Percentiles rank a stretch among this genome's conserved stretches.
Conservation (phyloP, 2,113 vertebrate genomes). For the Rana temporaria region DNA sequence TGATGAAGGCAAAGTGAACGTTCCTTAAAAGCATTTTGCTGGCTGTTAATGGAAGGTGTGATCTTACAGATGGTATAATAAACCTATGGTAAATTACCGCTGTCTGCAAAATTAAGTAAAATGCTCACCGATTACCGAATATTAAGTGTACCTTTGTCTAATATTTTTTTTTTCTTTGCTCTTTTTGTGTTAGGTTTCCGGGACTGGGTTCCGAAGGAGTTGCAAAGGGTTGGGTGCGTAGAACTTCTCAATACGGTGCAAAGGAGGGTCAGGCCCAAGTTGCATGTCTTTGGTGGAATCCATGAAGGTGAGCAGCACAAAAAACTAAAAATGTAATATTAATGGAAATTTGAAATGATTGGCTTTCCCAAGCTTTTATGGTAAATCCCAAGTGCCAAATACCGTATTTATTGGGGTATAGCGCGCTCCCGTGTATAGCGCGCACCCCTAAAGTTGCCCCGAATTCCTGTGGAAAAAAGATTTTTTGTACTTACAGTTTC, state of each 20-base stretch:
- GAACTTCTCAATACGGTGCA: slow-evolving; percentile 98
- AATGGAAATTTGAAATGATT: too few species aligned
- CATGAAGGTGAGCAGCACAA: slow-evolving; percentile 86
- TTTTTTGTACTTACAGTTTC: too few species aligned
- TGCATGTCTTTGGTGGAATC: slow-evolving; percentile 94
- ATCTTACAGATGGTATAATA: slow-evolving; percentile 80
- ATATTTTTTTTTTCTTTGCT: slow-evolving; percentile 1
- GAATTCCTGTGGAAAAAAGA: too few species aligned
- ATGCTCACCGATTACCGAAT: slow-evolving; percentile 69
- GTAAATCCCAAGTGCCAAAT: too few species aligned
- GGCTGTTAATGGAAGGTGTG: slow-evolving; percentile 77
- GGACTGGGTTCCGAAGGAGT: slow-evolving; percentile 98
- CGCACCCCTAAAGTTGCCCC: too few species aligned
- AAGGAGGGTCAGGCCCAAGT: slow-evolving; percentile 92
- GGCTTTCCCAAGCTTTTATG: too few species aligned
- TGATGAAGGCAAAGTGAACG: slow-evolving; percentile 72
- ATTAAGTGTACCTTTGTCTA: slow-evolving; percentile 63
- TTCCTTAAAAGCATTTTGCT: slow-evolving; percentile 76
- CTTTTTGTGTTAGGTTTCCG: slow-evolving; percentile 83
- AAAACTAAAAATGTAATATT: not conserved
- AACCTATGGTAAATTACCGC: slow-evolving; percentile 70
- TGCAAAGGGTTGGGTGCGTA: slow-evolving; percentile 95
- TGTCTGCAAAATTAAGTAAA: slow-evolving; percentile 75
- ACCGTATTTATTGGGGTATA: too few species aligned
- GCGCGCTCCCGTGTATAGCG: too few species aligned